phyloP scores from a whole-genome alignment of 2,113 vertebrate species.

The Gallinago jamesoni region DNA sequence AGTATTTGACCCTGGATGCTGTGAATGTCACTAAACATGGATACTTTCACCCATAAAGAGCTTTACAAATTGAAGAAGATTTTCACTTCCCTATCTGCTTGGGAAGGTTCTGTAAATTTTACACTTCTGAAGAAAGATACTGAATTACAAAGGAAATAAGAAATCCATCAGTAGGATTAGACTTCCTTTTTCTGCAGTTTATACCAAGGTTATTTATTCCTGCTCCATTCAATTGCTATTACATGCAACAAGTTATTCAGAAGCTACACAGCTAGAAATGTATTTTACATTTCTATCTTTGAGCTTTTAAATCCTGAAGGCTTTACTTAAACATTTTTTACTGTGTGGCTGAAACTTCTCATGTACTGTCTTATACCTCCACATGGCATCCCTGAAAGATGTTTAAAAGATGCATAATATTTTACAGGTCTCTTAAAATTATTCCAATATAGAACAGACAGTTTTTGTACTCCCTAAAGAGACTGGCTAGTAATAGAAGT shows the following conservation, averaged over 20 bases:
- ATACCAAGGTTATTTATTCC: neutral
- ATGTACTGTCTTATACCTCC: neutral
- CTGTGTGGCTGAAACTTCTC: neutral
- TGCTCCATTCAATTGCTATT: neutral
- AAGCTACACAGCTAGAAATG: neutral
- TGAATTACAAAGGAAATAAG: neutral
- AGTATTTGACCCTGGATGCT: neutral
- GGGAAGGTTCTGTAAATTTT: neutral
- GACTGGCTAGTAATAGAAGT: neutral
- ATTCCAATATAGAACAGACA: neutral
- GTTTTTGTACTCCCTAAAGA: neutral
- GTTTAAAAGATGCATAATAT: neutral
- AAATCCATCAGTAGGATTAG: neutral
- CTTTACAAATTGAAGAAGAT: neutral
- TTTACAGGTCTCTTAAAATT: neutral
- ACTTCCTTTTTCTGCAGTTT: neutral
- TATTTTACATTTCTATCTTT: neutral
- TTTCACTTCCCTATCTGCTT: neutral
- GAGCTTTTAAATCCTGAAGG: neutral
- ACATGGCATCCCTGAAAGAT: neutral
- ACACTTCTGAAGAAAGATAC: neutral
- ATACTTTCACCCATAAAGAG: neutral
- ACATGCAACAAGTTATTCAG: neutral
- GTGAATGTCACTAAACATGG: neutral
- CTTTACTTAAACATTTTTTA: neutral